phyloP scores from a whole-genome alignment of 1,140 invertebrate genomes.

The Papilio polyxenes region DNA sequence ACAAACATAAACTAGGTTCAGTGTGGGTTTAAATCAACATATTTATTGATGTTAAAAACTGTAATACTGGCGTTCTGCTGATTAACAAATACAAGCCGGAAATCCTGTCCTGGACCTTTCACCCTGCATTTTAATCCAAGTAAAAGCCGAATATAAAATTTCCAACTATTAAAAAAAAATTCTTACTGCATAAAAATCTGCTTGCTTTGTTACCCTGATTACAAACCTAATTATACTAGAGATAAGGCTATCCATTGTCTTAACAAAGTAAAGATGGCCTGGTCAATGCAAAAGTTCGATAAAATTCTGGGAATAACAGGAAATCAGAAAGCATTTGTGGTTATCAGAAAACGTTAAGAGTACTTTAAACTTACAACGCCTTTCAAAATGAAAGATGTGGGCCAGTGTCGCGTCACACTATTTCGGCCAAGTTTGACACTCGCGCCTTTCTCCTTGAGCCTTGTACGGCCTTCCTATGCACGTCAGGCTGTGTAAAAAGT shows the following conservation, averaged over 20 bases:
- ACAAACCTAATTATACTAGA: neutral
- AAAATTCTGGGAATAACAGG: neutral
- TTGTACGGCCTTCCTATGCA: neutral
- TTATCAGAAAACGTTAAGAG: too few species aligned
- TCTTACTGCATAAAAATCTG: neutral
- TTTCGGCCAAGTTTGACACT: slow-evolving; percentile 26
- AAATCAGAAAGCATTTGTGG: neutral
- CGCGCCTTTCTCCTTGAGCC: slow-evolving; percentile 18
- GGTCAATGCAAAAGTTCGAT: too few species aligned
- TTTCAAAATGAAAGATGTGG: neutral
- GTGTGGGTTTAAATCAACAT: neutral
- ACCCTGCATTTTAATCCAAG: neutral
- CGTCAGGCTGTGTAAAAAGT: neutral
- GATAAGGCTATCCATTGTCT: too few species aligned
- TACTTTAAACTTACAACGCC: neutral
- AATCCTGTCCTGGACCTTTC: neutral
- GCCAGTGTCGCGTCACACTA: neutral
- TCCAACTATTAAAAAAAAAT: too few species aligned
- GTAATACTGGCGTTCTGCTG: neutral
- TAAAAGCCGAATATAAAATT: too few species aligned
- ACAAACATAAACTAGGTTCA: too few species aligned
- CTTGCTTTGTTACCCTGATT: neutral
- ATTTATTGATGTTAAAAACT: too few species aligned
- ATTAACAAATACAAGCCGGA: neutral
- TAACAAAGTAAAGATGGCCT: too few species aligned